Evolutionary conservation across 2,888 invertebrate species (phyloP).

Genomic region (Anagyrus pseudococci): DNA sequence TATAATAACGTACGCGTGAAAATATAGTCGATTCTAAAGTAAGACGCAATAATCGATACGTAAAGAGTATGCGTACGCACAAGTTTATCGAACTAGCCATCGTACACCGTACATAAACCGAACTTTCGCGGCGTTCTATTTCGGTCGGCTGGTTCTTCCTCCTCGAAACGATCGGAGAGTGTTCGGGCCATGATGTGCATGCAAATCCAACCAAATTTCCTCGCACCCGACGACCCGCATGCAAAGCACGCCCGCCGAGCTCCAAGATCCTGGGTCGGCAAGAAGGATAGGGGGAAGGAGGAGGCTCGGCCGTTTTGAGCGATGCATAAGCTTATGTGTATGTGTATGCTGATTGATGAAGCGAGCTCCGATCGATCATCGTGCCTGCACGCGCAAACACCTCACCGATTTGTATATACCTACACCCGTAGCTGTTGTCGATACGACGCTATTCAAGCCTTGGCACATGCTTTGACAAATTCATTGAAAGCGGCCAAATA

Average conservation of each 20-base stretch:
- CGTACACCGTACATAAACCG: neutral
- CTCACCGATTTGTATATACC: neutral
- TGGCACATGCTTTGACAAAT: neutral
- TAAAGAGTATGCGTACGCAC: neutral
- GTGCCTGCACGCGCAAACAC: conserved; percentile 22
- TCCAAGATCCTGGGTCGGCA: neutral
- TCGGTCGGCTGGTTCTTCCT: conserved; percentile 45
- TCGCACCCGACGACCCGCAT: conserved; percentile 30
- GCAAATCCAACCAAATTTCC: conserved; percentile 56
- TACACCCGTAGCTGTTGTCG: neutral
- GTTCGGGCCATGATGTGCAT: conserved; percentile 44
- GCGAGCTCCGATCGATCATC: conserved; percentile 36
- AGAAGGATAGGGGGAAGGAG: neutral
- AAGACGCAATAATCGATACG: neutral
- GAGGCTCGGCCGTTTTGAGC: neutral
- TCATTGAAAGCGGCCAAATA: neutral
- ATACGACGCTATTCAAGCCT: neutral
- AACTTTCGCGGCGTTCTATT: conserved; percentile 42
- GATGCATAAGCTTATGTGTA: neutral
- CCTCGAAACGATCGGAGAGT: conserved; percentile 33
- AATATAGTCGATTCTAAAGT: neutral
- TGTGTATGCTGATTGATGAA: conserved; percentile 13
- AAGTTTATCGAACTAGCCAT: neutral
- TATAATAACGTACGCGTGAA: too few relatives aligned
- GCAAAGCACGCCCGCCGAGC: conserved; percentile 6